Percentiles rank a stretch among this genome's conserved stretches.
These are phyloP conservation scores for Serripes groenlandicus DNA, from an alignment of 2,888 invertebrate genomes.

Conservation along the genomic window DNA sequence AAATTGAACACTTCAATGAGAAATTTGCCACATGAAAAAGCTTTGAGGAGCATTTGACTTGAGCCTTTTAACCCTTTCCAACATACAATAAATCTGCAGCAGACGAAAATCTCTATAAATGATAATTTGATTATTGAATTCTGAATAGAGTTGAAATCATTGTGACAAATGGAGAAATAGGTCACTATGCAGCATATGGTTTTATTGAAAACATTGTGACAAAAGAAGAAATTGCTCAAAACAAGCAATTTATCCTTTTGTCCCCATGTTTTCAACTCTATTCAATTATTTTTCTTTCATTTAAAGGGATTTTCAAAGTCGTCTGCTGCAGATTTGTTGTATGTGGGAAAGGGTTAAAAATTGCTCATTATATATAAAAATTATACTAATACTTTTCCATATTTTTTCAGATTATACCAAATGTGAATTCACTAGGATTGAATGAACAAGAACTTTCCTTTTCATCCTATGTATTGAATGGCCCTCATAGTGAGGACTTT, in stretches of 20 bases:
- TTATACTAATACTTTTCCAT: no score
- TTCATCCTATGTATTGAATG: slow-evolving; percentile 84
- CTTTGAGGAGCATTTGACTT: no score
- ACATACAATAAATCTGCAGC: no score
- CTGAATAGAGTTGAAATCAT: no score
- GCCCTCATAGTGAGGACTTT: slow-evolving; percentile 83
- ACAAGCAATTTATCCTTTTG: not conserved
- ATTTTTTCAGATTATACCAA: slow-evolving; percentile 82
- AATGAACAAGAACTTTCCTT: slow-evolving; percentile 87
- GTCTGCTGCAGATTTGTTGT: no score
- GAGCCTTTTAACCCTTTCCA: no score
- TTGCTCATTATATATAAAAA: no score
- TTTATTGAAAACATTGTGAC: not conserved
- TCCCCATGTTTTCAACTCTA: not conserved
- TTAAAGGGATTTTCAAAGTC: not conserved
- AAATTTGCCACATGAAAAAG: not conserved
- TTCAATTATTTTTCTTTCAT: no score
- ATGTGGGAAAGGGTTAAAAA: not conserved
- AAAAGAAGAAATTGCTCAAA: not conserved
- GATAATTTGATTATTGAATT: no score
- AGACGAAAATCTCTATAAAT: no score
- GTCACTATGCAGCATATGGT: no score
- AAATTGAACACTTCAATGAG: not conserved
- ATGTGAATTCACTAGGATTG: slow-evolving; percentile 85
- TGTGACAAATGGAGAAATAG: no score